A percentile compares a stretch with the other conserved stretches of the same genome.
phyloP scores from a whole-genome alignment of 2,797 vertebrate genomes.

The Sebastes diaconus region DNA sequence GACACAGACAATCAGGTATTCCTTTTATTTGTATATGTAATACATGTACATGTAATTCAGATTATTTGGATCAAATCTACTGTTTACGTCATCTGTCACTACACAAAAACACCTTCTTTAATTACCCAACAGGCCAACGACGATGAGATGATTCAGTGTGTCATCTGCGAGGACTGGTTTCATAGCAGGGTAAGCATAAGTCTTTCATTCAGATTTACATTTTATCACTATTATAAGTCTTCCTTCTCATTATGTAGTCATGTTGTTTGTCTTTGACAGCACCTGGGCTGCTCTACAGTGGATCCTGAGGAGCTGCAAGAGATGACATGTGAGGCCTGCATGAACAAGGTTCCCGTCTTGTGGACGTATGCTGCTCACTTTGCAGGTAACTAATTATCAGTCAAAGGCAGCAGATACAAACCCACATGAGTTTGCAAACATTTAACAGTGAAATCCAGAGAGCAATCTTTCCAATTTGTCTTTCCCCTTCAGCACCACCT shows the following conservation, averaged over 20 bases:
- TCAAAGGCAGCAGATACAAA: not conserved
- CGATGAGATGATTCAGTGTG: slow-evolving; percentile 97
- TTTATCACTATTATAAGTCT: not conserved
- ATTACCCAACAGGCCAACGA: slow-evolving; percentile 85
- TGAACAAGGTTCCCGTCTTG: slow-evolving; percentile 89
- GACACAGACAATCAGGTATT: slow-evolving; percentile 90
- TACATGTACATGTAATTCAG: not conserved
- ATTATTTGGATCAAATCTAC: not conserved
- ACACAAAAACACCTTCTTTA: slow-evolving; percentile 5
- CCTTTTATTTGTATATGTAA: not conserved
- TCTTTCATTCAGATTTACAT: not conserved
- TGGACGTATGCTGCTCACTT: slow-evolving; percentile 89
- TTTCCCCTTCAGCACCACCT: slow-evolving; percentile 51
- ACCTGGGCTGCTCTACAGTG: slow-evolving; percentile 85
- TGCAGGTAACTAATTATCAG: slow-evolving; percentile 80
- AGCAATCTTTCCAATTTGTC: not conserved
- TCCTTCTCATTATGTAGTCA: not conserved
- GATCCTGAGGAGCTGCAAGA: slow-evolving; percentile 92
- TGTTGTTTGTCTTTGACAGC: slow-evolving; percentile 74
- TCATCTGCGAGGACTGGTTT: slow-evolving; percentile 97
- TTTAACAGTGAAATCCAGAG: not conserved
- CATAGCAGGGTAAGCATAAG: slow-evolving; percentile 88
- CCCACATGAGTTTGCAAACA: not conserved
- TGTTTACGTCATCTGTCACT: not conserved
- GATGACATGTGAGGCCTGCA: slow-evolving; percentile 94